These are phyloP conservation scores for Hydrochoerus hydrochaeris DNA, from an alignment of 2,113 vertebrate species.

Conservation along the genomic window DNA sequence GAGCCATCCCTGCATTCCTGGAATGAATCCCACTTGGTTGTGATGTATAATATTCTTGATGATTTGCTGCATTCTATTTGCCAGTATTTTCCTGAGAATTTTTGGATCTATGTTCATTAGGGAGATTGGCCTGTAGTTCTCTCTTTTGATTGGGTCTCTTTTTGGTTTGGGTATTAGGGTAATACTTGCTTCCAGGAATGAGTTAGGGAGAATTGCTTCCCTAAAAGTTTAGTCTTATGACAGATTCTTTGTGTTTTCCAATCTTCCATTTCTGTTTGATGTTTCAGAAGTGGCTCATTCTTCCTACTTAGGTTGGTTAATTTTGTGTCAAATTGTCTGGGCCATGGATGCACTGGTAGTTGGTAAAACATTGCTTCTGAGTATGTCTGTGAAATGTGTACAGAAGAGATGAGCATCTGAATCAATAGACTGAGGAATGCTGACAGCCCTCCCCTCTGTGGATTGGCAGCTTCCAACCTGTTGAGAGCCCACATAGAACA, in stretches of 20 bases:
- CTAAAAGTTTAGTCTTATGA: not conserved
- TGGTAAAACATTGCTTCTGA: not conserved
- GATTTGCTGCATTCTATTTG: too few species aligned
- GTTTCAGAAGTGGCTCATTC: not conserved
- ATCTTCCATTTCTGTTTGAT: not conserved
- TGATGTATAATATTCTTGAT: too few species aligned
- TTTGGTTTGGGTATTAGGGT: too few species aligned
- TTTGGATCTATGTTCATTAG: too few species aligned
- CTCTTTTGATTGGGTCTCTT: too few species aligned
- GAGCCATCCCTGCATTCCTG: too few species aligned
- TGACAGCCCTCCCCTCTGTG: not conserved
- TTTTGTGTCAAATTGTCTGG: not conserved
- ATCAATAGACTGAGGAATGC: not conserved
- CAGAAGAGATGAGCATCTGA: not conserved
- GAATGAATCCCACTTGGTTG: too few species aligned
- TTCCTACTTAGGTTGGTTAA: not conserved
- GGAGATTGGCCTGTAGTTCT: too few species aligned
- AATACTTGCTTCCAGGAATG: too few species aligned
- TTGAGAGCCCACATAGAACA: not conserved
- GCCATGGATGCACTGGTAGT: not conserved
- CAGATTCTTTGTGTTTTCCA: not conserved
- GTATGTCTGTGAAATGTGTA: not conserved
- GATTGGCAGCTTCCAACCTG: not conserved
- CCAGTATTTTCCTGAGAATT: too few species aligned
- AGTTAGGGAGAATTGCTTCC: too few species aligned